A percentile compares a stretch with the other conserved stretches of the same genome.
Conservation (phyloP, 2,888 invertebrate genomes). For the Oligia strigilis region DNA sequence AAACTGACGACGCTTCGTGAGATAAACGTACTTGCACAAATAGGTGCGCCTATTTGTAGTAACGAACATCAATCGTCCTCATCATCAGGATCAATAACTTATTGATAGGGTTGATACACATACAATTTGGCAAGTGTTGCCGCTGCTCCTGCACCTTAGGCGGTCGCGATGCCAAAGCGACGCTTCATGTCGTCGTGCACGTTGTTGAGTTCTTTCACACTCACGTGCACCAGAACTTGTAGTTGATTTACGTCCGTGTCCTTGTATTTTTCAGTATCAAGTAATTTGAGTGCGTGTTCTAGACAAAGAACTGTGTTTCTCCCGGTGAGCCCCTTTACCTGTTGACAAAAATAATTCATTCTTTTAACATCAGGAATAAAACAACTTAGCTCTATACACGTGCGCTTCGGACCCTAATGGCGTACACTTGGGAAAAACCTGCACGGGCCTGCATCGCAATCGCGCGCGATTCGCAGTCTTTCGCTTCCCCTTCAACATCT, state of each 20-base stretch:
- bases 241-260: neutral
- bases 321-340: slow-evolving; percentile 70
- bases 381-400: neutral
- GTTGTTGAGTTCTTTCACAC: slow-evolving; percentile 10
- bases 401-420: neutral
- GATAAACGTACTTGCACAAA: too few relatives aligned
- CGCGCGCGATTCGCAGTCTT: neutral
- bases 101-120: neutral
- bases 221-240: slow-evolving; percentile 18
- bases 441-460: neutral
- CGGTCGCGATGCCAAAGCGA: slow-evolving; percentile 2
- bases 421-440: neutral
- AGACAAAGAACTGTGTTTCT: slow-evolving; percentile 69
- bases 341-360: neutral
- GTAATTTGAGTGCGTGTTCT: slow-evolving; percentile 70
- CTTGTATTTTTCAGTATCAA: slow-evolving; percentile 9
- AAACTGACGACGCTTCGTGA: too few relatives aligned
- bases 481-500: neutral
- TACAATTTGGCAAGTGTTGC: neutral
- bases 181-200: slow-evolving; percentile 22
- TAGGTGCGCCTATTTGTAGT: too few relatives aligned
- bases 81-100: neutral
- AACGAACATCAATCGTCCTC: neutral
- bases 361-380: neutral
- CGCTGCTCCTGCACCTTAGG: neutral